phyloP scores from a whole-genome alignment of 1,140 invertebrate genomes.

The Drosophila grimshawi region DNA sequence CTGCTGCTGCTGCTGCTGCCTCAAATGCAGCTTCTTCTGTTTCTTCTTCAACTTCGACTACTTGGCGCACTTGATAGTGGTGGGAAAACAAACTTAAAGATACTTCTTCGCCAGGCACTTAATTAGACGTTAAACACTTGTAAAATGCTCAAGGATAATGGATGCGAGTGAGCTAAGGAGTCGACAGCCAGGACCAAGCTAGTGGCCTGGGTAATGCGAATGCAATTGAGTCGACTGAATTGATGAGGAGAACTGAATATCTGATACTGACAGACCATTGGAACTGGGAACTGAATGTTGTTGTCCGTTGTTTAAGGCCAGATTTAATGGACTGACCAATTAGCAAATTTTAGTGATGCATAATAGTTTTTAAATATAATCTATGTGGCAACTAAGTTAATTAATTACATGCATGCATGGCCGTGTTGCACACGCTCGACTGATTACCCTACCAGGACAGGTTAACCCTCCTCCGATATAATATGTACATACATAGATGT shows the following conservation, averaged over 20 bases:
- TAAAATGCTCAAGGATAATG: conserved; percentile 80
- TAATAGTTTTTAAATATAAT: conserved; percentile 54
- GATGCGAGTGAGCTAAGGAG: conserved; percentile 48
- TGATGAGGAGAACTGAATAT: conserved; percentile 2
- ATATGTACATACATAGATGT: neutral
- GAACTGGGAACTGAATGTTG: neutral
- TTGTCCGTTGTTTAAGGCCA: neutral
- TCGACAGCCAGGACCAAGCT: too few species aligned
- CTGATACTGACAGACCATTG: conserved; percentile 3
- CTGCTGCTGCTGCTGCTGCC: conserved; percentile 43
- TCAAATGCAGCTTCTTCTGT: conserved; percentile 10
- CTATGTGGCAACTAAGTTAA: conserved; percentile 53
- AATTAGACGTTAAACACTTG: conserved; percentile 82
- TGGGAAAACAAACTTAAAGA: conserved; percentile 55
- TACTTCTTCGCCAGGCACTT: conserved; percentile 74
- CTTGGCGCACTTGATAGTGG: conserved; percentile 39
- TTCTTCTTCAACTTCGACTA: conserved; percentile 36
- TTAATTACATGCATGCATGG: conserved; percentile 54
- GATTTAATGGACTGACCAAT: conserved; percentile 25
- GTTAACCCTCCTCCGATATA: conserved; percentile 2
- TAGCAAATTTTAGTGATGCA: conserved; percentile 14
- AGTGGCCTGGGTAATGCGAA: conserved; percentile 11
- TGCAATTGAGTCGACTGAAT: conserved; percentile 30
- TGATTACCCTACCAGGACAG: conserved; percentile 39
- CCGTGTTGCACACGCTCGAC: conserved; percentile 37